A percentile compares a stretch with the other conserved stretches of the same genome.
These are phyloP conservation scores for Phlogophora meticulosa DNA, from an alignment of 2,888 invertebrate genomes.

Conservation along the genomic window DNA sequence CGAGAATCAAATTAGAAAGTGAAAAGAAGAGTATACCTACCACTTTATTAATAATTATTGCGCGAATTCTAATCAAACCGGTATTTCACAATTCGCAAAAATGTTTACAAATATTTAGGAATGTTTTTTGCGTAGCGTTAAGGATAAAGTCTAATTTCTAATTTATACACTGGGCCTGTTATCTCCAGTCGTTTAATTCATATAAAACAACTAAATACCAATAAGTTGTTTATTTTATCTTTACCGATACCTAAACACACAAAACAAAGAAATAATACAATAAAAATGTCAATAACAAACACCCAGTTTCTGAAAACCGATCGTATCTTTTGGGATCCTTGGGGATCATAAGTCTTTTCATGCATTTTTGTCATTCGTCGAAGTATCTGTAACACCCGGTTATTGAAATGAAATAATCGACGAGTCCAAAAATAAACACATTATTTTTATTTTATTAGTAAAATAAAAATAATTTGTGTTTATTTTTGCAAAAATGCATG, in stretches of 20 bases:
- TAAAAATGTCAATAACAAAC: not conserved
- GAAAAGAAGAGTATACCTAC: slow-evolving; percentile 61
- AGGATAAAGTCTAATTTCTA: not conserved
- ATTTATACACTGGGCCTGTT: slow-evolving; percentile 23
- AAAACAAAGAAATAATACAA: not conserved
- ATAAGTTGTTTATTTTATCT: not conserved
- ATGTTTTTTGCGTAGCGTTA: slow-evolving; percentile 1
- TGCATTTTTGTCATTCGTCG: too few relatives aligned
- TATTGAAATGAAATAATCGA: too few relatives aligned
- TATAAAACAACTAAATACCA: not conserved
- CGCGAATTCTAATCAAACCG: slow-evolving; percentile 72
- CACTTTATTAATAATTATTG: slow-evolving; percentile 51
- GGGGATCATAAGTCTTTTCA: too few relatives aligned
- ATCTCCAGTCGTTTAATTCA: not conserved
- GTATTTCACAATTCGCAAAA: slow-evolving; percentile 44
- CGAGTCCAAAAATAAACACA: too few relatives aligned
- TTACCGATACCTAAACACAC: not conserved
- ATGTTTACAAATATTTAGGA: not conserved
- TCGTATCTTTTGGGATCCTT: too few relatives aligned
- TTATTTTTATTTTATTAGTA: too few relatives aligned
- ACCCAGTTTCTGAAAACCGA: too few relatives aligned
- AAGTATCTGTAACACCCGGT: too few relatives aligned
- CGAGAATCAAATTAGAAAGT: slow-evolving; percentile 80
- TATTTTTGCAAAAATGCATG: too few relatives aligned
- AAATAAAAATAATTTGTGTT: too few relatives aligned